phyloP scores from a whole-genome alignment of 2,113 vertebrate species.

The Kobus ellipsiprymnus region DNA sequence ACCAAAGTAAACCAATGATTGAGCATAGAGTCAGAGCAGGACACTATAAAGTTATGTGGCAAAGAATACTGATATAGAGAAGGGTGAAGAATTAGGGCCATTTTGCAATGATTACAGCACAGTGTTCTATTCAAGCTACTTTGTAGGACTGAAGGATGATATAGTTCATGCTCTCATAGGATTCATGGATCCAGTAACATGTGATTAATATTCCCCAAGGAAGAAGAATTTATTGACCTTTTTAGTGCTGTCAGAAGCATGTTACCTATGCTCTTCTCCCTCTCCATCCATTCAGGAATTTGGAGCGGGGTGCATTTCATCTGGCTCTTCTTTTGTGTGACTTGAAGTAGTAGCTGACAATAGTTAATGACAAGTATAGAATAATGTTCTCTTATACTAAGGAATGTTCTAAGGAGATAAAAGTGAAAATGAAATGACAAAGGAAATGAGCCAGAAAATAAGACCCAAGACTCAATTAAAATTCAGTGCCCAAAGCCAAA shows the following conservation, averaged over 20 bases:
- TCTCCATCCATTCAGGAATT: not conserved
- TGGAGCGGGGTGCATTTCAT: not conserved
- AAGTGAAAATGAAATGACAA: constrained; percentile 55
- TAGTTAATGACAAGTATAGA: constrained; percentile 58
- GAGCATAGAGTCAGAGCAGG: not conserved
- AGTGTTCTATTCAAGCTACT: not conserved
- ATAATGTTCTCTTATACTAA: constrained; percentile 21
- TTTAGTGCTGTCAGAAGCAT: constrained; percentile 14
- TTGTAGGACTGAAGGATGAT: not conserved
- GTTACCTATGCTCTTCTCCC: not conserved
- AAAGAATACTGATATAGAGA: not conserved
- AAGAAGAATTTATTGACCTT: not conserved
- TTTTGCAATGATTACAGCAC: not conserved
- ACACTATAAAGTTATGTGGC: not conserved
- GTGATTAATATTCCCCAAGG: not conserved
- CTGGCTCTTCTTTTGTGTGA: constrained; percentile 32
- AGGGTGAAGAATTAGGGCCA: not conserved
- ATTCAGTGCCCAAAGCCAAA: constrained; percentile 24
- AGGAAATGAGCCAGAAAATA: constrained; percentile 61
- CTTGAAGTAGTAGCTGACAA: constrained; percentile 56
- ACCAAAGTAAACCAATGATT: not conserved
- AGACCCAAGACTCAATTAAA: constrained; percentile 55
- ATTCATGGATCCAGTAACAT: not conserved
- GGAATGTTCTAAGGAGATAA: constrained; percentile 62
- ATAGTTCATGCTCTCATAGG: not conserved